Base-by-base conservation (phyloP, 2,888 invertebrate species). In the Epinotia ramella region DNA sequence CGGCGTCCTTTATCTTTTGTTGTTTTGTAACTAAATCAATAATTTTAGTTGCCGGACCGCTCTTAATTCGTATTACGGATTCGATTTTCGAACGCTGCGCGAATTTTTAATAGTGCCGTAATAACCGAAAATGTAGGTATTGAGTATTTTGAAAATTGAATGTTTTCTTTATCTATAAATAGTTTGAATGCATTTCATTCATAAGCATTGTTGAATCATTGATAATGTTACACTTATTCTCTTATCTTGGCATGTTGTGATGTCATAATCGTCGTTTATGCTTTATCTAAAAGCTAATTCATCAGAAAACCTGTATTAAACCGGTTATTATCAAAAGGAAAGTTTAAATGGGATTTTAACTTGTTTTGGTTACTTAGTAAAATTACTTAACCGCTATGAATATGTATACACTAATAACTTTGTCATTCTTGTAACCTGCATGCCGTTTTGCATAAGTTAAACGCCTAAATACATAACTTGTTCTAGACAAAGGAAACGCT, bases 1-100 rank as follows among this genome's bases (percentile, higher is more conserved):
- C 87, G 87, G 87, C 88, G 87, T 90, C 85, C 88, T 92, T 93
- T 93, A 92, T 94, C 92, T 93, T 94, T 93, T 93, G 93, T 94
- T 94, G 92, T 94, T 93, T 93, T 93, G 92, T 93, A 90, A 89
- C 90, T 84, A 88, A 94, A 94, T 94, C 94, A 94, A 94, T 94
- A 94, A 91, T 92, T 92, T 93, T 92, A 92, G 92, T 91, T 89
- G 89, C 87, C 82, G 74, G 78, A 76, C 78, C 83, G 83, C 82
- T 84, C 82, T 81, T 82, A 81, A 82, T 82, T 83, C 81, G 78
- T 80, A 82, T 80, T 80, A 79, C 59, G 73, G 64, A 72, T 81
- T 80, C 80, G 82, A 79, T 59, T 33, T 46, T 64, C 53, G 49
- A 72, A 49, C 59, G 73, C 73, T 68, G 24, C 18, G 75, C 70